Conservation (phyloP, 1,140 invertebrate genomes). For the Anastrepha ludens region DNA sequence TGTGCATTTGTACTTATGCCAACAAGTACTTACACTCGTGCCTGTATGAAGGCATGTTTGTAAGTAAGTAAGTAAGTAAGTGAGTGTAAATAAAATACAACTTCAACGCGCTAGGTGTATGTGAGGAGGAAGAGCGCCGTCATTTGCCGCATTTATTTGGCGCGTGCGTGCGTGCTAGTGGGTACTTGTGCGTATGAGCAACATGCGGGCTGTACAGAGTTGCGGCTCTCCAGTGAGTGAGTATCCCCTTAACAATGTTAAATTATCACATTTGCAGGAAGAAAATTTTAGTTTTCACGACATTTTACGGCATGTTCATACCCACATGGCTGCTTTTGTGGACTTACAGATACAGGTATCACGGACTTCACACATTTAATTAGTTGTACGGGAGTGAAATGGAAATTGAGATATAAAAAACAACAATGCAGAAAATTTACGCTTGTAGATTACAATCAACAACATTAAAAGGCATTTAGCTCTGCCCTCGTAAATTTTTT, state of each 20-base stretch:
- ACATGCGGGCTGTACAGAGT: background rate
- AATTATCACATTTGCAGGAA: background rate
- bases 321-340: no score
- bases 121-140: background rate
- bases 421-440: background rate
- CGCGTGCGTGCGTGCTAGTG: background rate
- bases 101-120: background rate
- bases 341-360: no score
- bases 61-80: background rate
- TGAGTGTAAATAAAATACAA: background rate
- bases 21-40: background rate
- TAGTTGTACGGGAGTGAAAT: background rate
- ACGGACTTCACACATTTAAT: background rate
- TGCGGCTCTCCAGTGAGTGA: background rate
- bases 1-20: slow-evolving; percentile 10
- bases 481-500: background rate
- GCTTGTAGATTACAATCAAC: background rate
- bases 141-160: background rate
- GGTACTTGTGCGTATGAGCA: slow-evolving; percentile 15
- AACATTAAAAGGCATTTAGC: background rate
- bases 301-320: background rate
- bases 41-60: background rate
- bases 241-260: background rate
- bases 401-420: background rate
- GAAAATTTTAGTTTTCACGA: background rate